Conservation (phyloP, 2,113 vertebrate genomes). For the Gopherus evgoodei region DNA sequence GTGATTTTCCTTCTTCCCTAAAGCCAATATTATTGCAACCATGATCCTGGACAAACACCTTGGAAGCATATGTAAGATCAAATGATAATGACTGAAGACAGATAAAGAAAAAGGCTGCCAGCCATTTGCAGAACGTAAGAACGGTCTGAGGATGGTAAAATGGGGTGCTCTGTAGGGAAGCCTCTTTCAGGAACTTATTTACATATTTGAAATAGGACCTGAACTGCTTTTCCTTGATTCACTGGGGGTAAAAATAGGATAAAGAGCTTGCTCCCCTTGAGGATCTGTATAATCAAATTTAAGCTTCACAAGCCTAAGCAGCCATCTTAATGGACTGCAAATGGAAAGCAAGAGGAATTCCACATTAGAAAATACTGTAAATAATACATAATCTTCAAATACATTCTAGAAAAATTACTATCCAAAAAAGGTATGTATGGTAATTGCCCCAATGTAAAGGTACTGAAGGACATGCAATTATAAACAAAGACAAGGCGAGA, state of each 20-base stretch:
- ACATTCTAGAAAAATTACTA: neutral
- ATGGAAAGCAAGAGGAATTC: neutral
- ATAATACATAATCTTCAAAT: neutral
- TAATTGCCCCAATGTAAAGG: neutral
- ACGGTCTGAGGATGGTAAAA: neutral
- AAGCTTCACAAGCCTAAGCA: neutral
- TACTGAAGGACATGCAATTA: neutral
- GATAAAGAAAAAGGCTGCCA: neutral
- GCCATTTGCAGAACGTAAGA: neutral
- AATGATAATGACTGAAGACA: no score
- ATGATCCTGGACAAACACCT: neutral
- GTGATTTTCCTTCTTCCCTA: neutral
- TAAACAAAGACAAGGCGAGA: neutral
- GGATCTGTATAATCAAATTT: neutral
- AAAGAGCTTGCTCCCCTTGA: neutral
- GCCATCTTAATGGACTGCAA: neutral
- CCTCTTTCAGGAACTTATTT: no score
- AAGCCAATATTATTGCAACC: neutral
- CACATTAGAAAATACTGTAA: neutral
- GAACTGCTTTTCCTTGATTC: no score
- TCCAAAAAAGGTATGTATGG: neutral
- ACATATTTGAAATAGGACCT: neutral
- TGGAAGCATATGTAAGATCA: neutral
- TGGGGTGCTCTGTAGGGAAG: neutral
- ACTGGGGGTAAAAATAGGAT: neutral